Evolutionary conservation across 2,888 invertebrate genomes (phyloP).

Genomic region (Pyralis farinalis): DNA sequence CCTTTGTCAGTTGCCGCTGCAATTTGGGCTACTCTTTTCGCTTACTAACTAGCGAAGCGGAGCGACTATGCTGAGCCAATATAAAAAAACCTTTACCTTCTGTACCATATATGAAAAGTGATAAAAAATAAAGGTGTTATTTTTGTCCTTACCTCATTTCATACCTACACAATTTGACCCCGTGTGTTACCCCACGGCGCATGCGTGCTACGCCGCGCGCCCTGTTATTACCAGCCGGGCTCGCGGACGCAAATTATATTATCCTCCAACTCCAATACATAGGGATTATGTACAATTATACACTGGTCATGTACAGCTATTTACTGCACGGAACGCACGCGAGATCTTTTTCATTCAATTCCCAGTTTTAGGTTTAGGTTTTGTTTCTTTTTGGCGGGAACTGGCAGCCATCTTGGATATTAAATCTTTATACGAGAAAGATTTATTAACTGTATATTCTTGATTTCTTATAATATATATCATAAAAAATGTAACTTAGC

Average conservation of each 20-base stretch:
- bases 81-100: too few species aligned
- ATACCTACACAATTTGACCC: constrained; percentile 10
- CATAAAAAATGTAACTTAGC: too few species aligned
- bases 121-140: too few species aligned
- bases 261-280: constrained; percentile 49
- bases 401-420: not conserved
- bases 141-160: too few species aligned
- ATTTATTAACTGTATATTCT: too few species aligned
- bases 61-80: too few species aligned
- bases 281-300: constrained; percentile 73
- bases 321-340: constrained; percentile 50
- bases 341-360: constrained; percentile 29
- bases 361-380: constrained; percentile 14
- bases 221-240: constrained; percentile 64
- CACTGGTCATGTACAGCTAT: constrained; percentile 38
- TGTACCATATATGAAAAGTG: too few species aligned
- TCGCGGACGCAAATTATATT: constrained; percentile 72
- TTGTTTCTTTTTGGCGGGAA: not conserved
- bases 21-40: too few species aligned
- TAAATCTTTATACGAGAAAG: too few species aligned
- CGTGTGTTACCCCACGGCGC: constrained; percentile 40
- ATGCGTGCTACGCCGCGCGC: constrained; percentile 62
- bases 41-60: too few species aligned
- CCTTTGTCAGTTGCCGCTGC: too few species aligned
- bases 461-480: too few species aligned